Percentiles rank a stretch among this genome's conserved stretches.
phyloP scores from a whole-genome alignment of 2,113 vertebrate species.

The Chauna torquata region DNA sequence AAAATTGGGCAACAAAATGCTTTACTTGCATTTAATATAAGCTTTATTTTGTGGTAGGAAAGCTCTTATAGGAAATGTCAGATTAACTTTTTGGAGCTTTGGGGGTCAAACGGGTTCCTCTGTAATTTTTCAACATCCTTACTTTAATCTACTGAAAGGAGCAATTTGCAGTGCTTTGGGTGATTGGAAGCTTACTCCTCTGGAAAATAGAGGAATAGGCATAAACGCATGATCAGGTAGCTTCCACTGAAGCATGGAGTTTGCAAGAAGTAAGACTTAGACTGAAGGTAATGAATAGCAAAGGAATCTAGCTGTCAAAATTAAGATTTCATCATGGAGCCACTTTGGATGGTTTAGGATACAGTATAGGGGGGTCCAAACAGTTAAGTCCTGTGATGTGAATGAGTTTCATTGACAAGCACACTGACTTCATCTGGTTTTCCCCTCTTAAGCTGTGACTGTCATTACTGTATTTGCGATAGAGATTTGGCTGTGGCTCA shows the following conservation, averaged over 20 bases:
- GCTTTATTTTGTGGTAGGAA: neutral
- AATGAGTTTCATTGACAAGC: neutral
- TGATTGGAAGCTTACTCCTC: neutral
- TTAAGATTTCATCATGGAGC: neutral
- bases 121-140: neutral
- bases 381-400: neutral
- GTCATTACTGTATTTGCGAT: neutral
- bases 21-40: neutral
- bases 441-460: neutral
- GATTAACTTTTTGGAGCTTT: neutral
- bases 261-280: neutral
- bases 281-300: neutral
- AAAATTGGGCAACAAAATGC: neutral
- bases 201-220: neutral
- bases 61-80: neutral
- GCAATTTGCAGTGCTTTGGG: neutral
- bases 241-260: neutral
- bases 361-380: neutral
- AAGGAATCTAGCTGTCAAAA: neutral
- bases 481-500: neutral
- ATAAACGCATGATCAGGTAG: neutral
- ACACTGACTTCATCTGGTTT: neutral
- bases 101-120: no score
- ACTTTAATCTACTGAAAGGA: neutral
- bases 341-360: neutral